Percentiles rank a stretch among this genome's conserved stretches.
phyloP scores from a whole-genome alignment of 2,888 invertebrate species.

The Hirtodrosophila histrioides region DNA sequence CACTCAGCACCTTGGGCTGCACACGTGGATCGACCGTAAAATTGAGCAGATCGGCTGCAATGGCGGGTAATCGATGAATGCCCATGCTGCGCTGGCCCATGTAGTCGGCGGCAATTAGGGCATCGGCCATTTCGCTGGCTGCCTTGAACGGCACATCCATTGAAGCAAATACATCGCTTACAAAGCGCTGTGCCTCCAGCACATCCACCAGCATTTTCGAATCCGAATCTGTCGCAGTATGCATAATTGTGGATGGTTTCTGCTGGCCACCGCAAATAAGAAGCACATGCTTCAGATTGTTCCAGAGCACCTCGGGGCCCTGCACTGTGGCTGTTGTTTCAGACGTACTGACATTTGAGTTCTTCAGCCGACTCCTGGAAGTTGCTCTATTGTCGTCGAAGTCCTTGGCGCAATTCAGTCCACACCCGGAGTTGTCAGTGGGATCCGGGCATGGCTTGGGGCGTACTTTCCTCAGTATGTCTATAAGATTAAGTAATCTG shows the following conservation, averaged over 20 bases:
- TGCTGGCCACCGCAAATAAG: conserved; percentile 27
- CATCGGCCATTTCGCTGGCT: conserved; percentile 56
- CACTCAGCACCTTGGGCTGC: conserved; percentile 28
- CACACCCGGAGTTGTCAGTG: too few species aligned
- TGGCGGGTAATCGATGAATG: conserved; percentile 48
- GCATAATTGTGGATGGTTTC: neutral
- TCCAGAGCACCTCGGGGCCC: conserved; percentile 17
- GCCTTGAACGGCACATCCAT: conserved; percentile 47
- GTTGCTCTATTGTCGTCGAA: neutral
- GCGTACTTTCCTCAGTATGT: conserved; percentile 24
- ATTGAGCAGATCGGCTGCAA: conserved; percentile 50
- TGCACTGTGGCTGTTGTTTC: neutral
- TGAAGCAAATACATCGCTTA: conserved; percentile 47
- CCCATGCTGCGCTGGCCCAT: conserved; percentile 51
- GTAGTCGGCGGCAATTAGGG: conserved; percentile 53
- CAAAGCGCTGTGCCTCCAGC: conserved; percentile 51
- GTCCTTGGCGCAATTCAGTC: too few species aligned
- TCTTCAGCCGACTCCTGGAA: too few species aligned
- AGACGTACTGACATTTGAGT: neutral
- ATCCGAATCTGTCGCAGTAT: neutral
- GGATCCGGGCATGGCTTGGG: conserved; percentile 3
- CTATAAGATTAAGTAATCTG: conserved; percentile 26
- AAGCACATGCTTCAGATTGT: conserved; percentile 35
- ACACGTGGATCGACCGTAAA: conserved; percentile 21
- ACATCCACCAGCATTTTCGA: conserved; percentile 32